Base-by-base conservation (phyloP, 2,113 vertebrate species). In the Macroglossus sobrinus region DNA sequence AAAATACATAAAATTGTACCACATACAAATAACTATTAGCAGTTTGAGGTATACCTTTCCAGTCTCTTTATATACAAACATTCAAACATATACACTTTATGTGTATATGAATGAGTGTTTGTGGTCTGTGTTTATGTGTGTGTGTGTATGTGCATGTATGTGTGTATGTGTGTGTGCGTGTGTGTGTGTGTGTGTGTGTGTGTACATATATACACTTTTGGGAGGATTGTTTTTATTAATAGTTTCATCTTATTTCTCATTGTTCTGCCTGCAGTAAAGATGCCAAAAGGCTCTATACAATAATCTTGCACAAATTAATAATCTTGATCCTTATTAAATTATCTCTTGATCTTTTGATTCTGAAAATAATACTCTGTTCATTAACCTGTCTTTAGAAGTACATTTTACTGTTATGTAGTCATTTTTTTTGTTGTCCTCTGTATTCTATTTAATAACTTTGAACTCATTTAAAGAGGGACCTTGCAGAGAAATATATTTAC, bases 301-400 rank as follows among this genome's bases (percentile, higher is more conserved):
- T 30, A 69, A 79, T 84, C 24, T 89, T 94, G 24, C 26, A 76
- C 30, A 94, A 94, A 55, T 82, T 93, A 95, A 95, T 45, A 43
- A 84, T 76, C 59, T 22, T 84, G 53, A 93, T 84, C 50, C 18
- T 97, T 81, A 94, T 50, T 84, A 92, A 94, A 88, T 93, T 91
- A 86, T 57, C 16, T 53, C 57, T 89, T 85, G n/a, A 45, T 84
- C 30, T 89, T 91, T 82, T 71, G 68, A 84, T 86, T 91, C 63
- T 21, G 61, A 94, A 89, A 94, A 72, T 71, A 91, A 93, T 87
- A 66, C 53, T 50, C 80, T 50, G 22, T 35, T 84, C 90, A 89
- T 80, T 97, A 81, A 66, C 5, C 38, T 92, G 95, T 91, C 89
- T 59, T 94, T 53, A 85, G 43, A 89, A 89, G 47, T 69, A 50